These are phyloP conservation scores for Erpetoichthys calabaricus DNA, from an alignment of 2,797 vertebrate genomes.

Conservation along the genomic window DNA sequence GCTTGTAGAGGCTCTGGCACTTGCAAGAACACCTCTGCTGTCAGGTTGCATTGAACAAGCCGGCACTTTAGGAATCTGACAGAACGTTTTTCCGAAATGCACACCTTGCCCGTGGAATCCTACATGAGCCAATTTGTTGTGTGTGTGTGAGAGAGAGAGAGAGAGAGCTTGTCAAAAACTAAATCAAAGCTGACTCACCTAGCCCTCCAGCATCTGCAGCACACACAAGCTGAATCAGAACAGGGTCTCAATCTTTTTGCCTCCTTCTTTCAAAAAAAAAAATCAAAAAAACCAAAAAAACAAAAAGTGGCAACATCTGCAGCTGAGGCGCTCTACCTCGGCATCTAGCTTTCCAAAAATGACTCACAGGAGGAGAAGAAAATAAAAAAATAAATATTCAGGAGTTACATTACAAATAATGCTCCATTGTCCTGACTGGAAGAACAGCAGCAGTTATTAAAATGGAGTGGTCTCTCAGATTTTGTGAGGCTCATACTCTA, in stretches of 20 bases:
- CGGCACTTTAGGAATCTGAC: too few species aligned
- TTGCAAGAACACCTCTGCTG: too few species aligned
- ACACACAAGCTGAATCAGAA: constrained; percentile 8
- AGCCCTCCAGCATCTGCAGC: neutral
- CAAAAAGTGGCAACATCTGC: too few species aligned
- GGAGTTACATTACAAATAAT: constrained; percentile 2
- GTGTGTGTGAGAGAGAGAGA: too few species aligned
- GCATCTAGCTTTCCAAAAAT: constrained; percentile 1
- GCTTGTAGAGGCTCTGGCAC: too few species aligned
- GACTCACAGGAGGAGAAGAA: constrained; percentile 1
- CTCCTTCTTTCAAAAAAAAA: neutral
- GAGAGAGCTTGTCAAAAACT: too few species aligned
- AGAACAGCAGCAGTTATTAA: neutral
- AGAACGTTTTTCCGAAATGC: too few species aligned
- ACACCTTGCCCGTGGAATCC: too few species aligned
- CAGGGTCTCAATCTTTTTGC: neutral
- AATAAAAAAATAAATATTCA: too few species aligned
- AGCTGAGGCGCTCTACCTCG: neutral
- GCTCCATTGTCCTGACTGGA: constrained; percentile 5
- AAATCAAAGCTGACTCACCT: constrained; percentile 9
- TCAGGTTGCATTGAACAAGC: too few species aligned
- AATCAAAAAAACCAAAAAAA: too few species aligned
- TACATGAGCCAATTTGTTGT: too few species aligned
- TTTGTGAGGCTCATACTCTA: constrained; percentile 4
- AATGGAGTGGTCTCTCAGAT: neutral